These are phyloP conservation scores for Ruditapes philippinarum DNA, from an alignment of 1,140 invertebrate genomes.

Conservation along the genomic window DNA sequence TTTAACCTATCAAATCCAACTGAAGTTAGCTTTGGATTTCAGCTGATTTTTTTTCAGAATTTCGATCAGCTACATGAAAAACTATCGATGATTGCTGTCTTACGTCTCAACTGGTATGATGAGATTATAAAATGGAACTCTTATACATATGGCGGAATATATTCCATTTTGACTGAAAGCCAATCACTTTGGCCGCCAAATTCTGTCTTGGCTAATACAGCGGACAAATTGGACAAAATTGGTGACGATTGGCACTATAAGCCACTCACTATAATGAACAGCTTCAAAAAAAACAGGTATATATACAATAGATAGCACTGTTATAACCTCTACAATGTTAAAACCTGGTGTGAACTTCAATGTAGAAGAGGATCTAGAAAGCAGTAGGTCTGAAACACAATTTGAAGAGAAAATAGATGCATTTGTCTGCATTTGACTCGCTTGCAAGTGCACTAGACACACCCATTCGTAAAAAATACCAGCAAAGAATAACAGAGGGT, in stretches of 20 bases:
- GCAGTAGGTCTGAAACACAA: no score
- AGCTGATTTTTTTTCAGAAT: not conserved
- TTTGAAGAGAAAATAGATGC: no score
- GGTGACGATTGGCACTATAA: slow-evolving; percentile 7
- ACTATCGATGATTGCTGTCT: not conserved
- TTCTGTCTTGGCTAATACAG: slow-evolving; percentile 3
- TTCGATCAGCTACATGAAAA: slow-evolving; percentile 23
- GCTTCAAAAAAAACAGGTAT: no score
- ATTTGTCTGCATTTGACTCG: no score
- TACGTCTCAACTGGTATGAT: slow-evolving; percentile 8
- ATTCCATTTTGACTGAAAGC: not conserved
- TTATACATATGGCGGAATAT: not conserved
- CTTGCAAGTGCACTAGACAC: no score
- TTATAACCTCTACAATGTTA: no score
- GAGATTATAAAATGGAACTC: slow-evolving; percentile 25
- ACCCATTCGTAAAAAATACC: no score
- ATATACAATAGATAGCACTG: no score
- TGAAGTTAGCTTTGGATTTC: not conserved
- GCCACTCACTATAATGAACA: no score
- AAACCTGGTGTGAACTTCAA: no score
- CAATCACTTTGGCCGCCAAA: not conserved
- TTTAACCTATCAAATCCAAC: slow-evolving; percentile 1
- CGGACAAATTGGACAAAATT: not conserved
- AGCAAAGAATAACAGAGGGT: no score
- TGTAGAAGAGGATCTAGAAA: no score